phyloP scores from a whole-genome alignment of 2,888 invertebrate species.

The Chymomyza caudatula region DNA sequence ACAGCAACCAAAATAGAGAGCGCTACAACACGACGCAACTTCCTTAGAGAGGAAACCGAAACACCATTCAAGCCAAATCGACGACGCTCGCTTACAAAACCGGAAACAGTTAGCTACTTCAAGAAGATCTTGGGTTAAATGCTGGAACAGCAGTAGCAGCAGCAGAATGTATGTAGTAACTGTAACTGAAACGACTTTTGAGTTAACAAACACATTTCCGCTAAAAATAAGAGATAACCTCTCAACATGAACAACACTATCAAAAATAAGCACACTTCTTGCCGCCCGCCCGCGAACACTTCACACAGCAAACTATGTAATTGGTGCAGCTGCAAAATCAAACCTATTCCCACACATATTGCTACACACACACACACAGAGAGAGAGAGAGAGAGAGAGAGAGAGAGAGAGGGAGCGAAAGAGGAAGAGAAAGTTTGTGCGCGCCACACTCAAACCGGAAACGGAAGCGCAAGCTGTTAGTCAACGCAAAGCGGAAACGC shows the following conservation, averaged over 20 bases:
- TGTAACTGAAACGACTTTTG: conserved; percentile 23
- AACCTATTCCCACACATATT: conserved; percentile 36
- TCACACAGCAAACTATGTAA: conserved; percentile 13
- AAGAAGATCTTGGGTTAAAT: conserved; percentile 78
- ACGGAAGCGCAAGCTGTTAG: conserved; percentile 62
- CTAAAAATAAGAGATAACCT: not conserved
- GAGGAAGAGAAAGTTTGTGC: not conserved
- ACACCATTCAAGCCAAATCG: conserved; percentile 78
- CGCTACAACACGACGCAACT: conserved; percentile 71
- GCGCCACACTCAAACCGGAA: not conserved
- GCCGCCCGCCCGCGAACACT: not conserved
- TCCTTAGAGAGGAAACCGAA: conserved; percentile 76
- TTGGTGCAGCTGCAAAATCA: conserved; percentile 50
- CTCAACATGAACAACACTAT: not conserved
- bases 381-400: not conserved
- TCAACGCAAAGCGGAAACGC: conserved; percentile 65
- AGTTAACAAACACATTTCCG: conserved; percentile 52
- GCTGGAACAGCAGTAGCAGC: conserved; percentile 22
- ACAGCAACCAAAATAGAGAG: not conserved
- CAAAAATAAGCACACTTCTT: no score
- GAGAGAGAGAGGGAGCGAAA: not conserved
- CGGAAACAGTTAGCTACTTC: conserved; percentile 77
- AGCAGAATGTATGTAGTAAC: conserved; percentile 24
- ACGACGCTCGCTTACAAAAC: conserved; percentile 76
- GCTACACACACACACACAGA: conserved; percentile 30